Conservation (phyloP, 2,888 invertebrate genomes). For the Bruchidius siliquastri region DNA sequence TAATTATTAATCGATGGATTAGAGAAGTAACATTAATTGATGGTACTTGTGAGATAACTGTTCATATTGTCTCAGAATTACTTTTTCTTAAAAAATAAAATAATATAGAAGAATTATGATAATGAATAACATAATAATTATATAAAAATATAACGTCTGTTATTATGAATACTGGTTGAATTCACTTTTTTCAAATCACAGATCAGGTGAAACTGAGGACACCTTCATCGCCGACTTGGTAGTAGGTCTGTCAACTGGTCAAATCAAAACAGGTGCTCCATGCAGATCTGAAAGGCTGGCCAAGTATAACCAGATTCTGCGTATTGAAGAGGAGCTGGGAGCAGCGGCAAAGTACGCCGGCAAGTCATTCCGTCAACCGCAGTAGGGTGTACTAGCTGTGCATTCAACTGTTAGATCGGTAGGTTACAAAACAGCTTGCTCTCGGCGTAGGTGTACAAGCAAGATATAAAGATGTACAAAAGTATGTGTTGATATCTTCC, state of each 20-base stretch:
- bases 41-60: too few relatives aligned
- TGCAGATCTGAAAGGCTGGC: constrained; percentile 97
- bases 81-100: too few relatives aligned
- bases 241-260: constrained; percentile 96
- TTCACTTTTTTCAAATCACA: neutral
- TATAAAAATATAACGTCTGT: too few relatives aligned
- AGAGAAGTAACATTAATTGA: too few relatives aligned
- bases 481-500: too few relatives aligned
- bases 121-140: too few relatives aligned
- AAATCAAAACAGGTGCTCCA: constrained; percentile 99
- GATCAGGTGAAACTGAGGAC: constrained; percentile 98
- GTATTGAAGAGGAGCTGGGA: constrained; percentile 98
- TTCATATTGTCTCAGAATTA: too few relatives aligned
- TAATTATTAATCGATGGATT: too few relatives aligned
- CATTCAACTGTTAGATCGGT: neutral
- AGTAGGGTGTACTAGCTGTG: constrained; percentile 11
- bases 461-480: neutral
- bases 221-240: constrained; percentile 98
- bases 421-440: constrained; percentile 1
- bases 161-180: too few relatives aligned
- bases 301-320: constrained; percentile 97
- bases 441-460: constrained; percentile 2
- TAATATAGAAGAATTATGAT: too few relatives aligned
- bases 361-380: constrained; percentile 88
- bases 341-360: constrained; percentile 89